Conservation (phyloP, 2,113 vertebrate species). For the Sinocyclocheilus grahami region DNA sequence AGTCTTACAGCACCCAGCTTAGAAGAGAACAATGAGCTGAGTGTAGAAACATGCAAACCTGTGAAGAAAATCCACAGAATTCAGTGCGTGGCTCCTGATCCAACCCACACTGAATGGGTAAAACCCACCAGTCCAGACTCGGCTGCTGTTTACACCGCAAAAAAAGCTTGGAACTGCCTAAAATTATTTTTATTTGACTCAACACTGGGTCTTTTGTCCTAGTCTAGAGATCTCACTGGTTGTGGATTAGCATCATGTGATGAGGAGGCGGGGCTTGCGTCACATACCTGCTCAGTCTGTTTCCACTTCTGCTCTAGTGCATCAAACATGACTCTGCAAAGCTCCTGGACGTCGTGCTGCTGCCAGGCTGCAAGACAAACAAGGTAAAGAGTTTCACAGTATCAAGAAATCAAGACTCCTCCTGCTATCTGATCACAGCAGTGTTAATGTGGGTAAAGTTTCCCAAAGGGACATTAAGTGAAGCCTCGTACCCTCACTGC, state of each 20-base stretch:
- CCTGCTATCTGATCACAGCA: background rate
- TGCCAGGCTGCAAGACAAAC: slow-evolving; percentile 89
- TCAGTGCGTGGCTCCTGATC: background rate
- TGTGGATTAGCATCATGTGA: slow-evolving; percentile 40
- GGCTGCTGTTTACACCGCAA: slow-evolving; percentile 40
- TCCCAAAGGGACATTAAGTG: background rate
- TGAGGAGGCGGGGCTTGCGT: slow-evolving; percentile 8
- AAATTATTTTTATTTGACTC: slow-evolving; percentile 27
- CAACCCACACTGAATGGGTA: background rate
- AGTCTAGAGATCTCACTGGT: slow-evolving; percentile 14
- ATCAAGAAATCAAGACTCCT: slow-evolving; percentile 31
- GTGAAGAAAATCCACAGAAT: background rate
- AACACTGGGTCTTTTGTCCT: slow-evolving; percentile 66
- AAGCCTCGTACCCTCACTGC: slow-evolving; percentile 87
- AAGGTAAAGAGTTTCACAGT: slow-evolving; percentile 3
- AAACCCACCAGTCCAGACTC: slow-evolving; percentile 23
- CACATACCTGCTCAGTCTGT: slow-evolving; percentile 93
- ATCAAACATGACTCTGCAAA: slow-evolving; percentile 99
- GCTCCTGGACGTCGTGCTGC: slow-evolving; percentile 98
- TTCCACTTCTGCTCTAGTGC: slow-evolving; percentile 99
- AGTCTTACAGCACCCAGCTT: background rate
- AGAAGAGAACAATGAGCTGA: background rate
- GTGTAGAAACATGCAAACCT: slow-evolving; percentile 6
- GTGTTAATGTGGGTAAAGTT: slow-evolving; percentile 15
- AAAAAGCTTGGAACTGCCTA: slow-evolving; percentile 50